A percentile compares a stretch with the other conserved stretches of the same genome.
phyloP scores from a whole-genome alignment of 2,797 vertebrate species.

The Propithecus deckenii region DNA sequence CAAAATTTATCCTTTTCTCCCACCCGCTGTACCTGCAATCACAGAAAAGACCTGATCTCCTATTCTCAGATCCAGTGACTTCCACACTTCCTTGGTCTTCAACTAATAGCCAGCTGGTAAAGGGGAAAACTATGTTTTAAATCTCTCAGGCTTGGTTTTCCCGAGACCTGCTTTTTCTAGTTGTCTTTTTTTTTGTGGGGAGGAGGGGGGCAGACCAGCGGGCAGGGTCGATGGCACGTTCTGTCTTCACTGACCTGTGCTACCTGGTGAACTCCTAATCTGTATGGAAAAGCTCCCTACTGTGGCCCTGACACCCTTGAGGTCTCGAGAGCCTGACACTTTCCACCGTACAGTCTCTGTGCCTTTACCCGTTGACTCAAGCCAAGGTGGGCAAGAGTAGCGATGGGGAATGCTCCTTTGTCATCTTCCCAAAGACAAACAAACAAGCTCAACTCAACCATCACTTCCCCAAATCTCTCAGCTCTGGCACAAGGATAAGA shows the following conservation, averaged over 20 bases:
- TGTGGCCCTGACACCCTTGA: not conserved
- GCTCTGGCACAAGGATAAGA: not conserved
- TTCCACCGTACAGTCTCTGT: not conserved
- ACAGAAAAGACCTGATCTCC: no score
- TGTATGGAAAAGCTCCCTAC: not conserved
- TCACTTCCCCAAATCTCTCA: not conserved
- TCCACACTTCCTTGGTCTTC: not conserved
- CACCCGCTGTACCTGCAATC: not conserved
- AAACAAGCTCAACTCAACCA: not conserved
- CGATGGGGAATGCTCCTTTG: not conserved
- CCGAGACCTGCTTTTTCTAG: not conserved
- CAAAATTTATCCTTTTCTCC: not conserved
- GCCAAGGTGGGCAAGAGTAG: not conserved
- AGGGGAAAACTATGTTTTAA: not conserved
- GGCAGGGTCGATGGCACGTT: not conserved
- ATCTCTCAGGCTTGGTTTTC: not conserved
- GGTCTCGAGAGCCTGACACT: not conserved
- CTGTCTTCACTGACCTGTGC: not conserved
- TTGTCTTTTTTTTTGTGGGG: no score
- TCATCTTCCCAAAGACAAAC: not conserved
- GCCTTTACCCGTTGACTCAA: not conserved
- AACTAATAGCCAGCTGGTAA: not conserved
- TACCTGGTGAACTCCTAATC: not conserved
- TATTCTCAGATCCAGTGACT: not conserved
- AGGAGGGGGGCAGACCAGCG: no score